A percentile compares a stretch with the other conserved stretches of the same genome.
Conservation (phyloP, 2,113 vertebrate species). For the Caloenas nicobarica region DNA sequence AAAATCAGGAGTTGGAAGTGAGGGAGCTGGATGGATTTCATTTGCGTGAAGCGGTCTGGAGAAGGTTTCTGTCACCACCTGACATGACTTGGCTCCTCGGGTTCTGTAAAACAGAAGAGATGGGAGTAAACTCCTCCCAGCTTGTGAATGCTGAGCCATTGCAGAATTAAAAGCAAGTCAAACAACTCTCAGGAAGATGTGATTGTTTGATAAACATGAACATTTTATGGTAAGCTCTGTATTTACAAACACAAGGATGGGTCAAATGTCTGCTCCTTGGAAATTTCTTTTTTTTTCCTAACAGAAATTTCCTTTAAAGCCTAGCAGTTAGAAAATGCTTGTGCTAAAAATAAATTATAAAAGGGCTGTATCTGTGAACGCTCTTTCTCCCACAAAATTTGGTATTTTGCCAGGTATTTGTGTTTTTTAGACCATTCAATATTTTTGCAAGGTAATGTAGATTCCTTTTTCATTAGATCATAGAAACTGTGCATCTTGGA, state of each 20-base stretch:
- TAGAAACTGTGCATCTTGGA: not conserved
- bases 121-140: not conserved
- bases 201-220: slow-evolving; percentile 60
- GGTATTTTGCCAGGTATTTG: not conserved
- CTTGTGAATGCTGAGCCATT: not conserved
- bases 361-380: not conserved
- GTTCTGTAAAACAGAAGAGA: not conserved
- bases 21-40: not conserved
- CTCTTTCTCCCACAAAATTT: not conserved
- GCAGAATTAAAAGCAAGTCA: slow-evolving; percentile 46
- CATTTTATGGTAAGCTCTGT: slow-evolving; percentile 57
- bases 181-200: slow-evolving; percentile 47
- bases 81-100: not conserved
- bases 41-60: not conserved
- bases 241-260: slow-evolving; percentile 26
- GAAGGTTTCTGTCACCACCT: slow-evolving; percentile 20
- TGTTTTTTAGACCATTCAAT: not conserved
- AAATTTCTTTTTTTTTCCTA: not conserved
- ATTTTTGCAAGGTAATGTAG: not conserved
- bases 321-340: not conserved
- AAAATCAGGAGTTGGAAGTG: not conserved
- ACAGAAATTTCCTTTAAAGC: slow-evolving; percentile 34
- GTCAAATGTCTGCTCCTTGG: slow-evolving; percentile 20
- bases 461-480: not conserved
- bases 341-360: slow-evolving; percentile 19